These are phyloP conservation scores for Clepsis dumicolana DNA, from an alignment of 2,888 invertebrate species.

Conservation along the genomic window DNA sequence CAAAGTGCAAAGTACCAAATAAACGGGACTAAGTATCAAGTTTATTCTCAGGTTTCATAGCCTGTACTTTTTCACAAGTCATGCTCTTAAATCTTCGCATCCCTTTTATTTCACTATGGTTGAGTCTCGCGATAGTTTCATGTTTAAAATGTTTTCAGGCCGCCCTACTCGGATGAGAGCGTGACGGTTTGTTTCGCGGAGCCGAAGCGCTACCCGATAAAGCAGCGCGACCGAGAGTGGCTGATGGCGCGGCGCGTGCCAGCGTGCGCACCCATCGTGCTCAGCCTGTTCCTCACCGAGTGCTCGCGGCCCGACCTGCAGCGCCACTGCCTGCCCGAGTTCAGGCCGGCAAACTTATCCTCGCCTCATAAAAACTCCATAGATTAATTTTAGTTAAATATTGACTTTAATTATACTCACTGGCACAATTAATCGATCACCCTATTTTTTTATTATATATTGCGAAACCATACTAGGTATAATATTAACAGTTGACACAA, in stretches of 20 bases:
- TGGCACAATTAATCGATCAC: no score
- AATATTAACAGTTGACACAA: no score
- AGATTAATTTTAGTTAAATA: conserved; percentile 4
- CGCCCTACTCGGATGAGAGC: conserved; percentile 85
- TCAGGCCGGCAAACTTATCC: conserved; percentile 39
- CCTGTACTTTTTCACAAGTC: no score
- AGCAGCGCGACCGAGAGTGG: conserved; percentile 84
- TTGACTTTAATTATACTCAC: no score
- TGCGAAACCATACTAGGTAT: no score
- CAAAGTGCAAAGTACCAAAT: no score
- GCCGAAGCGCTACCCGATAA: conserved; percentile 74
- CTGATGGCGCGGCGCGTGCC: conserved; percentile 84
- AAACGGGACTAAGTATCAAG: no score
- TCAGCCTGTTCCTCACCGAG: conserved; percentile 86
- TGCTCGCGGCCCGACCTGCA: conserved; percentile 64
- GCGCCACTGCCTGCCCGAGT: conserved; percentile 71
- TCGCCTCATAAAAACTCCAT: not conserved
- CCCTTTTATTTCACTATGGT: conserved; percentile 4
- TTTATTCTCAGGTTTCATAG: no score
- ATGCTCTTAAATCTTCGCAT: no score
- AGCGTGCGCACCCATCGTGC: conserved; percentile 88
- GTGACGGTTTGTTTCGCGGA: conserved; percentile 92
- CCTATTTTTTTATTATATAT: no score
- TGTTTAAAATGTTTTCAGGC: conserved; percentile 63
- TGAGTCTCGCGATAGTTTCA: not conserved